A percentile compares a stretch with the other conserved stretches of the same genome.
Conservation (phyloP, 2,888 invertebrate genomes). For the Perizoma flavofasciatum region DNA sequence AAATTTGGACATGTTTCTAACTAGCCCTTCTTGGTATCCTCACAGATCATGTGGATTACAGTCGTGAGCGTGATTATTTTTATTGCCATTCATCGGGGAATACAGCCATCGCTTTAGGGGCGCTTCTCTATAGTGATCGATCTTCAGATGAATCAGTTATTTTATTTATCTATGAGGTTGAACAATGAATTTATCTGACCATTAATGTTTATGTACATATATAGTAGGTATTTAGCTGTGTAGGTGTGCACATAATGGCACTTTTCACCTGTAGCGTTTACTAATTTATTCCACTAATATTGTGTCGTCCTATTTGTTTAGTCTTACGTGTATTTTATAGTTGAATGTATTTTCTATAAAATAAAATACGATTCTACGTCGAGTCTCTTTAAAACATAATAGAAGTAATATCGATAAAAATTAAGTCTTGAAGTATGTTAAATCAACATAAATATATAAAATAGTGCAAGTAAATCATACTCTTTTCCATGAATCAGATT, state of each 20-base stretch:
- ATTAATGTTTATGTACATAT: slow-evolving; percentile 8
- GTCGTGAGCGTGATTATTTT: no score
- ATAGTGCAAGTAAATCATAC: slow-evolving; percentile 4
- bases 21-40: no score
- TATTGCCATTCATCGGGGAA: no score
- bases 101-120: no score
- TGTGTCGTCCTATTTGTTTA: slow-evolving; percentile 51
- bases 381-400: no score
- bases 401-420: no score
- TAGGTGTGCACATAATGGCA: slow-evolving; percentile 60
- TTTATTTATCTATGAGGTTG: not conserved
- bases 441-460: slow-evolving; percentile 1
- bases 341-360: not conserved
- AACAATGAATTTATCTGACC: slow-evolving; percentile 17
- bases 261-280: slow-evolving; percentile 67
- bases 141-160: not conserved
- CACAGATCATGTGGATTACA: no score
- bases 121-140: no score
- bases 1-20: no score
- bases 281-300: slow-evolving; percentile 69
- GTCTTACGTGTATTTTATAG: slow-evolving; percentile 9
- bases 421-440: no score
- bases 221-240: slow-evolving; percentile 24
- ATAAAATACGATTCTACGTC: not conserved
- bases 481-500: not conserved